These are phyloP conservation scores for Pelodiscus sinensis DNA, from an alignment of 2,113 vertebrate genomes.

Conservation along the genomic window DNA sequence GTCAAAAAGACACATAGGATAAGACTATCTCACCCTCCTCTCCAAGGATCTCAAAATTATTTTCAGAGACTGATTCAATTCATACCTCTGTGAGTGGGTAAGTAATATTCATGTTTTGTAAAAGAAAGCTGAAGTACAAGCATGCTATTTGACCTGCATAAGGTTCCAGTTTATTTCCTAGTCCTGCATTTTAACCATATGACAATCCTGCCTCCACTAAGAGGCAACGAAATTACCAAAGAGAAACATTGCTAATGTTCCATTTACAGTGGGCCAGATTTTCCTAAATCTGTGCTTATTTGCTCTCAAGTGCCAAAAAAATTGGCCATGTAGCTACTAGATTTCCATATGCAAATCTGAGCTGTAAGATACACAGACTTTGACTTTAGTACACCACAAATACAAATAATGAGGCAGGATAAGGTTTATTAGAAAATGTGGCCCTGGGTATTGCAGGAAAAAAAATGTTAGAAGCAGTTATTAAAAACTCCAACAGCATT, in stretches of 20 bases:
- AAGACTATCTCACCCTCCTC: fast-evolving
- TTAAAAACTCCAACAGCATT: no score
- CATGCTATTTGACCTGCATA: not conserved
- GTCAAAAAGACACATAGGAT: not conserved
- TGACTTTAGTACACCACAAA: not conserved
- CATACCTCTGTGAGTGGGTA: not conserved
- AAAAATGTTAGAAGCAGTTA: no score
- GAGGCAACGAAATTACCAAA: not conserved
- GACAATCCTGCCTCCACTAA: not conserved
- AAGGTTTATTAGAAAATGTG: not conserved
- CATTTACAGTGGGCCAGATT: not conserved
- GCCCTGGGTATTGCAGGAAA: not conserved
- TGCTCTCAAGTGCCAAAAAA: not conserved
- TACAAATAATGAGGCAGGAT: not conserved
- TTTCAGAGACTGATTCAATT: not conserved
- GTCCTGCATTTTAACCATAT: not conserved
- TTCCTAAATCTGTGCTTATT: not conserved
- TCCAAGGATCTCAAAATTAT: not conserved
- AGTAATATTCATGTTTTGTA: not conserved
- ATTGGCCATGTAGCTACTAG: not conserved
- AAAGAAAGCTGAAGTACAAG: not conserved
- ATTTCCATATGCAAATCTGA: not conserved
- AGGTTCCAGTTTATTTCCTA: not conserved
- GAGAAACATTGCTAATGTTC: not conserved
- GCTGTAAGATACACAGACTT: not conserved